Base-by-base conservation (phyloP, 2,113 vertebrate genomes). In the Siphamia tubifer region DNA sequence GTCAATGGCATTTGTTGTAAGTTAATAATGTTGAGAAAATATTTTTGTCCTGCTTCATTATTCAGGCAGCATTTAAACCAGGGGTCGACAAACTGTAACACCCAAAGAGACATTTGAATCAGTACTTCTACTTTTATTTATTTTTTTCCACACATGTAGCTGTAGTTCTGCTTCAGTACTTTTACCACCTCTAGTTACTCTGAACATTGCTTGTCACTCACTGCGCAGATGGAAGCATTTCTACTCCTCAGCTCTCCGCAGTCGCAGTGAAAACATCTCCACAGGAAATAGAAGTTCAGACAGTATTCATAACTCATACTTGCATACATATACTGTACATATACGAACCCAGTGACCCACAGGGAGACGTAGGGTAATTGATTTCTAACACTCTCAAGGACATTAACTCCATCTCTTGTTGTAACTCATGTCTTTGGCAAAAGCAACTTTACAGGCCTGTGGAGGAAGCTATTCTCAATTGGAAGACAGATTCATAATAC, bases 381-480 rank as follows among this genome's bases (percentile, higher is more conserved):
- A 88, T 86, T 89, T 82, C 72, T 76, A 79, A 82, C 83, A 78
- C 60, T 74, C 67, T 68, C 80, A 85, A 78, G 77, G 84, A 84
- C 85, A 77, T 73, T 74, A 36, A 67, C 72, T 34, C 44, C 19
- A 15, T 82, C 79, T 81, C 64, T 63, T 65, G 48, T 63, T 75
- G 74, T 86, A 75, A 84, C 54, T 85, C 82, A 70, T 80, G 86
- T 88, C 78, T 72, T 61, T 47, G 6, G 56, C 68, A 43, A 73
- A 81, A 68, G 76, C 74, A 60, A 68, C 78, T 89, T 82, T 81
- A 82, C 76, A 79, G 61, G 63, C 69, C 74, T 67, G 85, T 57
- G 0, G 72, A 83, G 83, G 78, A 88, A 84, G 84, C 54, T 70
- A 57, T 85, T 84, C 86, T 87, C 68, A 66, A 68, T 34, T 49